Evolutionary conservation across 2,888 invertebrate genomes (phyloP).

Genomic region (Lumbricus terrestris): DNA sequence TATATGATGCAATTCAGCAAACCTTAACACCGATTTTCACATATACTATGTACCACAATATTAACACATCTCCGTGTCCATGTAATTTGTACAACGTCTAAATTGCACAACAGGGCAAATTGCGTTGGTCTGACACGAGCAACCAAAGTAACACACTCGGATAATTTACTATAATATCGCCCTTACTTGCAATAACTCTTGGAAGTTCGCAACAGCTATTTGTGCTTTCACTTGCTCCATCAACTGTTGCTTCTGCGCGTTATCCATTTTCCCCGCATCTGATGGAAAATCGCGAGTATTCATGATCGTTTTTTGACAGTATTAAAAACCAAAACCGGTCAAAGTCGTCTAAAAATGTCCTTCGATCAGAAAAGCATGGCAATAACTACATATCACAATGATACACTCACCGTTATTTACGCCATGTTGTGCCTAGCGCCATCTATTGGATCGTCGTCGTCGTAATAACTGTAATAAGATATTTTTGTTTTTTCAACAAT

Average conservation of each 20-base stretch:
- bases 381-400: not conserved
- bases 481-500: too few relatives aligned
- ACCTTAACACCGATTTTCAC: not conserved
- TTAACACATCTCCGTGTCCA: not conserved
- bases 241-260: conserved; percentile 59
- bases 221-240: conserved; percentile 94
- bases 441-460: not conserved
- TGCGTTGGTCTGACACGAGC: not conserved
- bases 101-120: not conserved
- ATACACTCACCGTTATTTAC: not conserved
- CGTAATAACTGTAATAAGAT: too few relatives aligned
- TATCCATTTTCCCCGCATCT: conserved; percentile 32
- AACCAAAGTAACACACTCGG: not conserved
- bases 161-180: not conserved
- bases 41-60: not conserved
- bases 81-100: not conserved
- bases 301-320: conserved; percentile 10
- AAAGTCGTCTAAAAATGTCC: not conserved
- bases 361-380: conserved; percentile 5
- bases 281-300: conserved; percentile 24
- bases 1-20: not conserved
- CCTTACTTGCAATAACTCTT: conserved; percentile 79
- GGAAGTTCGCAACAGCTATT: conserved; percentile 88
- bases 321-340: not conserved
- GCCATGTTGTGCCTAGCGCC: not conserved